These are phyloP conservation scores for Galemys pyrenaicus DNA, from an alignment of 2,113 vertebrate species.

Conservation along the genomic window DNA sequence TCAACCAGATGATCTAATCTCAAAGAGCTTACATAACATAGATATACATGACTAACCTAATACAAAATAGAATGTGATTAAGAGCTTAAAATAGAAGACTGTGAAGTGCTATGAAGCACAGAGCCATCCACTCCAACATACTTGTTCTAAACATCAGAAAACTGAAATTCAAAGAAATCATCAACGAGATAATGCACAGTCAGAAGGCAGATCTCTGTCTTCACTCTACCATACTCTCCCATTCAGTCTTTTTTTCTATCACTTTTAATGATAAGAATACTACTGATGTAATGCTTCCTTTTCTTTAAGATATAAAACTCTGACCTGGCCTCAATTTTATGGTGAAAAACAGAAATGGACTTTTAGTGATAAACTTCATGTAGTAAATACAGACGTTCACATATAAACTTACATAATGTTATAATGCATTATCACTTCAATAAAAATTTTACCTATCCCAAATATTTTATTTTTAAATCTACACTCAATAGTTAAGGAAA, in stretches of 20 bases:
- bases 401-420: not conserved
- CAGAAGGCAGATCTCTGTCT: not conserved
- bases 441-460: not conserved
- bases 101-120: constrained; percentile 13
- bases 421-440: not conserved
- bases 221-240: not conserved
- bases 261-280: constrained; percentile 21
- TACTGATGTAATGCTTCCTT: not conserved
- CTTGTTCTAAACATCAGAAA: constrained; percentile 17
- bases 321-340: not conserved
- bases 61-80: constrained; percentile 29
- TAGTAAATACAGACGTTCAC: not conserved
- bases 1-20: not conserved
- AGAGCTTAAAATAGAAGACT: constrained; percentile 11
- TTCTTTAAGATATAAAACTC: not conserved
- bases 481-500: not conserved
- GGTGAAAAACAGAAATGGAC: not conserved
- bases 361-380: not conserved
- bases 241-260: not conserved
- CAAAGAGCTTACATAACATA: not conserved
- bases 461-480: constrained; percentile 9
- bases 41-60: constrained; percentile 25
- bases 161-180: not conserved
- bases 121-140: not conserved
- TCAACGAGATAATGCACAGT: not conserved